A percentile compares a stretch with the other conserved stretches of the same genome.
Evolutionary conservation across 2,113 vertebrate species (phyloP).

Genomic region (Gymnogyps californianus): DNA sequence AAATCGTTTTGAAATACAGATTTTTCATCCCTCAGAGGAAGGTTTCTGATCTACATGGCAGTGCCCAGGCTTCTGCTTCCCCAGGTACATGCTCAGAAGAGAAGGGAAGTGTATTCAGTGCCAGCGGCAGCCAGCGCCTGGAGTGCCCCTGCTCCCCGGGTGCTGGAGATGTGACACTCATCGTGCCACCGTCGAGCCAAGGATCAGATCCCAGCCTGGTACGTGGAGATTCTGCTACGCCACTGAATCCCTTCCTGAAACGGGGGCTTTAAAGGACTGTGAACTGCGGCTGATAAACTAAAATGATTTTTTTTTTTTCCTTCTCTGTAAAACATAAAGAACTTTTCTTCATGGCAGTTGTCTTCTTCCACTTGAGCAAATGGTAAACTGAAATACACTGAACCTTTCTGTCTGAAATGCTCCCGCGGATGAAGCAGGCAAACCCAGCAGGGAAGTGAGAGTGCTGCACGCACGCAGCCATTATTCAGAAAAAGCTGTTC

Average conservation of each 20-base stretch:
- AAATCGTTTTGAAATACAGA: neutral
- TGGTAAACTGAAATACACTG: neutral
- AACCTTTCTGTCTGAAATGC: neutral
- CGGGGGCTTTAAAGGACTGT: neutral
- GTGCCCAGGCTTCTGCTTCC: neutral
- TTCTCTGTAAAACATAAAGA: neutral
- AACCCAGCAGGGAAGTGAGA: neutral
- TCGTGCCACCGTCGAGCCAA: rapidly evolving
- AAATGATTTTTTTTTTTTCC: neutral
- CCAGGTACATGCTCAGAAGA: neutral
- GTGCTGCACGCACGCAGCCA: neutral
- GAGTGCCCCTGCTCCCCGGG: neutral
- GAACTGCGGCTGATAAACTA: neutral
- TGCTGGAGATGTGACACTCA: neutral
- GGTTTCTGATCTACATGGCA: neutral
- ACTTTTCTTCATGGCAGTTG: neutral
- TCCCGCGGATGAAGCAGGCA: neutral
- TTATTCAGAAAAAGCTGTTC: neutral
- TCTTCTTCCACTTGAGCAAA: neutral
- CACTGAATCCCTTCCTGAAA: neutral
- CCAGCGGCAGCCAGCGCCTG: neutral
- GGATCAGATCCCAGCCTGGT: neutral
- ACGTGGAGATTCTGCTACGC: neutral
- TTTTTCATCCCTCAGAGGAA: neutral
- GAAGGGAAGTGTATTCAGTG: neutral